Conservation (phyloP, 2,888 invertebrate genomes). For the Geophilus truncorum region DNA sequence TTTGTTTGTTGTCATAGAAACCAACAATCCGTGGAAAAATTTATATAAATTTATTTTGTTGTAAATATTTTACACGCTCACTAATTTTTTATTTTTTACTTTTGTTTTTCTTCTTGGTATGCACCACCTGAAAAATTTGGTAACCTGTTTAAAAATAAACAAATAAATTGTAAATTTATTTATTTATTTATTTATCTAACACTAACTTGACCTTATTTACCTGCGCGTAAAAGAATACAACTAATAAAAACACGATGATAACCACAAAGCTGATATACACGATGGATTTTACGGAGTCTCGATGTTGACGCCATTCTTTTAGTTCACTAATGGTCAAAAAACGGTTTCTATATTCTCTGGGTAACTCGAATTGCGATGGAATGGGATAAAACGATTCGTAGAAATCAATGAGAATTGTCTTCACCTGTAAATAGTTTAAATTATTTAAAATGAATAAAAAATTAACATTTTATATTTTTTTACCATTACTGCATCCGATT, state of each 20-base stretch:
- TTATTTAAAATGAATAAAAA: background rate
- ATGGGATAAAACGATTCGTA: slow-evolving; percentile 67
- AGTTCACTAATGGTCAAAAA: slow-evolving; percentile 59
- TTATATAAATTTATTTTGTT: background rate
- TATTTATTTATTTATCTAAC: background rate
- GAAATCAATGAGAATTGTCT: slow-evolving; percentile 66
- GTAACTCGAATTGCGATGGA: slow-evolving; percentile 66
- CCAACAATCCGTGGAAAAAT: background rate
- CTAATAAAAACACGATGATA: slow-evolving; percentile 41
- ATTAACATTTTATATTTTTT: background rate
- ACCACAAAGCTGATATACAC: slow-evolving; percentile 41
- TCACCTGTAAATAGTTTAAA: slow-evolving; percentile 49
- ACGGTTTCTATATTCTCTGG: slow-evolving; percentile 63
- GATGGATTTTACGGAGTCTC: slow-evolving; percentile 39
- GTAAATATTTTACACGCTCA: background rate
- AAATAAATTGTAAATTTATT: background rate
- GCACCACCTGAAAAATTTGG: background rate
- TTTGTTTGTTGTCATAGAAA: background rate
- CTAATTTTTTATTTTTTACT: background rate
- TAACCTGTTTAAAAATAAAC: background rate
- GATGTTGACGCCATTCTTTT: slow-evolving; percentile 54
- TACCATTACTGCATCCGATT: slow-evolving; percentile 51
- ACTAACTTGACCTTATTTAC: too few relatives aligned
- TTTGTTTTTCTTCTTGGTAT: background rate
- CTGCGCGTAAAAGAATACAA: slow-evolving; percentile 42